These are phyloP conservation scores for Aleiodes alternator DNA, from an alignment of 2,888 invertebrate genomes.

Conservation along the genomic window DNA sequence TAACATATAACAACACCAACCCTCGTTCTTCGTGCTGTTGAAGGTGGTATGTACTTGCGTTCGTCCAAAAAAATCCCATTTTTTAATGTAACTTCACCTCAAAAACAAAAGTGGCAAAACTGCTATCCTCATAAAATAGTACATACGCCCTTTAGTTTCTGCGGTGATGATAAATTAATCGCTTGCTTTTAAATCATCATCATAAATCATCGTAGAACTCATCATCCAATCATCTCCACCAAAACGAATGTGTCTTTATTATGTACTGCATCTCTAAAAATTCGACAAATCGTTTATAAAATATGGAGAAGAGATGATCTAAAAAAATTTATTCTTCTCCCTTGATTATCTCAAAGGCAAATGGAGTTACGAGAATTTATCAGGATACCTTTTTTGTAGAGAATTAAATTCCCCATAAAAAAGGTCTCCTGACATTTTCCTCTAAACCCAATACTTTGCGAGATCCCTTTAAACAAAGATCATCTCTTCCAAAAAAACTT, in stretches of 20 bases:
- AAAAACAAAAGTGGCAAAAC: no score
- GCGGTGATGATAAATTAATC: not conserved
- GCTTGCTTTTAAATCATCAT: not conserved
- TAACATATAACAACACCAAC: slow-evolving; percentile 70
- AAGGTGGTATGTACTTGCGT: slow-evolving; percentile 70
- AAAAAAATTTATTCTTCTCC: no score
- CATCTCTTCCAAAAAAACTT: not conserved
- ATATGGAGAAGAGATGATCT: not conserved
- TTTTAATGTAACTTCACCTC: not conserved
- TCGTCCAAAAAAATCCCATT: slow-evolving; percentile 60
- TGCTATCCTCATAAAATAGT: no score
- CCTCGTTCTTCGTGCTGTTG: slow-evolving; percentile 68
- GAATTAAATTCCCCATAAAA: no score
- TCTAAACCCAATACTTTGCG: no score
- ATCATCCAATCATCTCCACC: slow-evolving; percentile 7
- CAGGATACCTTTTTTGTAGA: no score
- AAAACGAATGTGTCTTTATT: not conserved
- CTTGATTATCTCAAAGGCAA: no score
- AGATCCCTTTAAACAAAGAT: no score
- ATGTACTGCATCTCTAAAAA: not conserved
- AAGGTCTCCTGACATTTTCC: no score
- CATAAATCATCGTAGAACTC: no score
- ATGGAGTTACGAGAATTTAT: no score
- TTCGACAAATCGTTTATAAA: not conserved
- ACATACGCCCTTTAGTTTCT: no score